Base-by-base conservation (phyloP, 2,797 vertebrate species). In the Phoeniculus purpureus region DNA sequence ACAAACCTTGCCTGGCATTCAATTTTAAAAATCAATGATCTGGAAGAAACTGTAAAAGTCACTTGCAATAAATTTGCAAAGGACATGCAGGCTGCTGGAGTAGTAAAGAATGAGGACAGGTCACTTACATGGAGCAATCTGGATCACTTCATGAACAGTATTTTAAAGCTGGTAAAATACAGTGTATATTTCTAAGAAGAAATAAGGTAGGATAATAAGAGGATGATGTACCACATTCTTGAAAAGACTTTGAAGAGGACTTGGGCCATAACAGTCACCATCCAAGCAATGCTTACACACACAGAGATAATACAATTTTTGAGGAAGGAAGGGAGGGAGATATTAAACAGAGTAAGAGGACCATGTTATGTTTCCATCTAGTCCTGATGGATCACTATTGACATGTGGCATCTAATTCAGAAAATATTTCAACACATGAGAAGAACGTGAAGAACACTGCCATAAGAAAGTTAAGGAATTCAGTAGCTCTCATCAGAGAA, bases 21-120 rank as follows among this genome's bases (percentile, higher is more conserved):
- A 89, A 93, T 95, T 95, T 95, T 95, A 87, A 92, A 94, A 96
- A 93, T 93, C 94, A 92, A 85, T 91, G 92, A 92, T 93, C 75
- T 85, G 78, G 83, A 95, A 95, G 83, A 95, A 96, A 95, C 90
- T 81, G 70, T 82, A 92, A 94, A 94, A 96, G 91, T 87, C 78
- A 81, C 79, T 75, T 74, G 79, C 94, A 91, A 82, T 95, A 94
- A 93, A 93, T 94, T 90, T 89, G 75, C 88, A 83, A 85, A 94
- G 86, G 81, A 89, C 65, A 29, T 26, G 37, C 54, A 92, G 91
- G 43, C 76, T 62, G 81, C 58, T 81, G 70, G 66, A 85, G 62
- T 29, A 85, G 93, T 93, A 89, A 94, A 93, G 85, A 91, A 92
- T 17, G 65, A 88, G 82, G 81, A 91, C 86, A 73, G 86, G 81